A percentile compares a stretch with the other conserved stretches of the same genome.
Evolutionary conservation across 2,888 invertebrate genomes (phyloP).

Genomic region (Gisinianus flammeolus): DNA sequence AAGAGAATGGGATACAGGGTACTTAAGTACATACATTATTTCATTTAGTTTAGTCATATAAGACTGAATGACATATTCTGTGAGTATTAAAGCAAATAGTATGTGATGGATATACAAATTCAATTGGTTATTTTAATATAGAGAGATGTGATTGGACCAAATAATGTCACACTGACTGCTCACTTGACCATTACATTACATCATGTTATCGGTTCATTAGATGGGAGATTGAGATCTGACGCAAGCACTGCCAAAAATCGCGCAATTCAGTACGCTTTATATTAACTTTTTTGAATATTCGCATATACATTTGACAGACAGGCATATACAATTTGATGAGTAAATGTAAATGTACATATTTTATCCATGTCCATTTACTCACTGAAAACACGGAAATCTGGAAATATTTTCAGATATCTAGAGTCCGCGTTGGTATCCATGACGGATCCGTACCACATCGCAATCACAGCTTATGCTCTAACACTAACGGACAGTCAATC

Average conservation of each 20-base stretch:
- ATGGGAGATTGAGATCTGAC: slow-evolving; percentile 61
- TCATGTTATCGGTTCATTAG: slow-evolving; percentile 60
- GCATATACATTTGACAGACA: background rate
- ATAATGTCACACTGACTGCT: slow-evolving; percentile 64
- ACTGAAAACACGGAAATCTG: background rate
- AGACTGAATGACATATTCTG: too few relatives aligned
- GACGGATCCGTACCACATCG: slow-evolving; percentile 64
- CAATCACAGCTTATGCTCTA: slow-evolving; percentile 65
- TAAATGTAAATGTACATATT: background rate
- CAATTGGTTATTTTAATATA: slow-evolving; percentile 1
- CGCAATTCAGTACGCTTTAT: slow-evolving; percentile 58
- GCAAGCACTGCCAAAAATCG: slow-evolving; percentile 60
- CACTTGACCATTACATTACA: slow-evolving; percentile 65
- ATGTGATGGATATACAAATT: background rate
- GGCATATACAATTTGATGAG: background rate
- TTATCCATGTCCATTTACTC: background rate
- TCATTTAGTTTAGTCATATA: too few relatives aligned
- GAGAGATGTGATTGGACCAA: slow-evolving; percentile 46
- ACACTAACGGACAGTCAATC: slow-evolving; percentile 62
- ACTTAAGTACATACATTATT: too few relatives aligned
- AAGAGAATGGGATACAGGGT: slow-evolving; percentile 58
- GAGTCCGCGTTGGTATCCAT: slow-evolving; percentile 61
- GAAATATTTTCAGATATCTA: slow-evolving; percentile 59
- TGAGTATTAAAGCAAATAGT: too few relatives aligned
- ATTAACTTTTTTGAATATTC: background rate